These are phyloP conservation scores for Caenorhabditis doughertyi DNA, from an alignment of 2,888 invertebrate species.

Conservation along the genomic window DNA sequence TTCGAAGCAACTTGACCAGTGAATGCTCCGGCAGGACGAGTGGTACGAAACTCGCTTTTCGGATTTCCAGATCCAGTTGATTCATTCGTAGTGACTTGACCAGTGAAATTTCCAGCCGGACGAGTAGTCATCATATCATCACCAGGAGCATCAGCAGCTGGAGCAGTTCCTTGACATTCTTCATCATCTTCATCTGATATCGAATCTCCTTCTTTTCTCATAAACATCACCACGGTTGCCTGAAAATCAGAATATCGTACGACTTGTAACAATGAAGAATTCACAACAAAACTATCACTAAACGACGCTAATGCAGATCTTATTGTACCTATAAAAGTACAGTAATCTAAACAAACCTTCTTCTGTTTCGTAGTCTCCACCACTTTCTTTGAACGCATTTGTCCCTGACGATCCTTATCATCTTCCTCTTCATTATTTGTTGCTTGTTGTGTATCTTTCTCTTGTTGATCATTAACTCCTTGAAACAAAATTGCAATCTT, in stretches of 20 bases:
- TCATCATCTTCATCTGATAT: conserved; percentile 13
- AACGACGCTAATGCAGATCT: too few relatives aligned
- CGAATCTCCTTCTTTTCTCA: conserved; percentile 4
- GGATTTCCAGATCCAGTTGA: too few relatives aligned
- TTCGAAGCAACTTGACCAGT: not conserved
- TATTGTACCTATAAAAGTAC: too few relatives aligned
- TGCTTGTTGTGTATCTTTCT: conserved; percentile 33
- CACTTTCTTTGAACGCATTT: conserved; percentile 13
- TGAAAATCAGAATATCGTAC: too few relatives aligned
- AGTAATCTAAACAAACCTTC: conserved; percentile 7
- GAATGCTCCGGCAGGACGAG: not conserved
- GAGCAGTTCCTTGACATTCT: not conserved
- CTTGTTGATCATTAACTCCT: conserved; percentile 37
- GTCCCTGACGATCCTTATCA: conserved; percentile 47
- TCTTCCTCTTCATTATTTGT: conserved; percentile 40
- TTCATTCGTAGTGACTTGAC: not conserved
- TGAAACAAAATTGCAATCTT: conserved; percentile 9
- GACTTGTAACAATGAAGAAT: too few relatives aligned
- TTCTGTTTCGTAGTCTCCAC: conserved; percentile 3
- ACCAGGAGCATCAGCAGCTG: not conserved
- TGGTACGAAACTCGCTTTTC: not conserved
- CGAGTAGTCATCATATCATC: conserved; percentile 15
- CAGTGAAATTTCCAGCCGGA: not conserved
- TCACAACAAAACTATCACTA: too few relatives aligned
- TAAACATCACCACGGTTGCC: not conserved